Evolutionary conservation across 2,888 invertebrate genomes (phyloP), one percentile per base, ranked within the genome.

Genomic region (Perdita meconis): DNA sequence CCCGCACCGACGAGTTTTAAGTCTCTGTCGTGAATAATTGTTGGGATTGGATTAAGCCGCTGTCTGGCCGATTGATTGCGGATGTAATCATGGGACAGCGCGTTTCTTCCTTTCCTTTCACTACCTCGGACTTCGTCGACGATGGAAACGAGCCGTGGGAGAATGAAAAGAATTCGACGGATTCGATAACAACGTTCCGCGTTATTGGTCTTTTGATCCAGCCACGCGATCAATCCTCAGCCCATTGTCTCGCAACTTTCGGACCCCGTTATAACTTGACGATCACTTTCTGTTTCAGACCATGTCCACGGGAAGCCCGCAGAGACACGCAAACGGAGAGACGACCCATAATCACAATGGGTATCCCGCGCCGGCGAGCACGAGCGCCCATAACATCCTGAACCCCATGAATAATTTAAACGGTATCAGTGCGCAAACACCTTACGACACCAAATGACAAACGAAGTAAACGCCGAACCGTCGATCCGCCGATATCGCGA

Each of bases 401-500:
- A 91, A 88, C 85, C 88, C 90, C 69, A 90, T 91, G 90, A 91
- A 91, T 87, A 91, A 91, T 90, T 88, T 91, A 83, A 91, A 90
- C 85, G 90, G 90, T 75, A 91, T 91, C 88, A 90, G 88, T 86
- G 89, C 90, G 51, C 91, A 90, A 84, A 82, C 91, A 77, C 83
- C 87, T 70, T 92, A 91, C 88, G 92, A 92, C 51, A 77, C 90
- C 71, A 92, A 92, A 92, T 92, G 92, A 92, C 92, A 90, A 82
- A 84, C 90, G 74, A 92, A 92, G 87, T 92, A 90, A 90, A 74
- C 78, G 59, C 53, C 71, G 67, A 73, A 65, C 64, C 72, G 71
- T 82, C 82, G 84, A 84, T 81, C 80, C 66, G 75, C 47, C 47
- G 47, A 30, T 22, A 51, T 65, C 69, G 70, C 77, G 71, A 80